These are phyloP conservation scores for Selene dorsalis DNA, from an alignment of 2,797 vertebrate species.

Conservation along the genomic window DNA sequence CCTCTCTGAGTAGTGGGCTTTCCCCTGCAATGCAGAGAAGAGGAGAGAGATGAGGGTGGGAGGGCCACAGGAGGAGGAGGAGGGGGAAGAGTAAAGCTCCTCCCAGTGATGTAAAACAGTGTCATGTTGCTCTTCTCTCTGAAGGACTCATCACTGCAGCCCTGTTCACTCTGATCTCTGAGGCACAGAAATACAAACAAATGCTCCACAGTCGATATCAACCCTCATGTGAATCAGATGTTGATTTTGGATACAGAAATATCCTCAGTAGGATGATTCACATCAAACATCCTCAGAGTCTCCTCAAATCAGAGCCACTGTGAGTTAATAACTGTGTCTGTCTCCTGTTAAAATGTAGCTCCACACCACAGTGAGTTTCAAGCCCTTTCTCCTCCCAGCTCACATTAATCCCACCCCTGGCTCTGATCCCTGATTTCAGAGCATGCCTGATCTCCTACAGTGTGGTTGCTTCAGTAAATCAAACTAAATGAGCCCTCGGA, in stretches of 20 bases:
- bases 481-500: not conserved
- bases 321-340: not conserved
- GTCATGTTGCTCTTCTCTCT: constrained; percentile 46
- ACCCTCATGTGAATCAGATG: not conserved
- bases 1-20: constrained; percentile 45
- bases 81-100: constrained; percentile 55
- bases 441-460: not conserved
- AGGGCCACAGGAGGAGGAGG: constrained; percentile 32
- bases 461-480: not conserved
- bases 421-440: not conserved
- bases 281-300: not conserved
- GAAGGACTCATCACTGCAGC: constrained; percentile 38
- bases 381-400: constrained; percentile 6
- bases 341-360: not conserved
- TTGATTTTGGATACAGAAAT: constrained; percentile 13
- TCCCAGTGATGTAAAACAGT: constrained; percentile 62
- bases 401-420: not conserved
- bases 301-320: not conserved
- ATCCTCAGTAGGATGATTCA: not conserved
- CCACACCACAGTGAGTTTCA: not conserved
- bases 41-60: constrained; percentile 55
- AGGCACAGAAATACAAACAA: constrained; percentile 8
- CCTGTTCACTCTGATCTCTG: constrained; percentile 32
- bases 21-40: constrained; percentile 86
- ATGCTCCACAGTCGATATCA: not conserved